Evolutionary conservation across 2,888 invertebrate genomes (phyloP), one percentile per base, ranked within the genome.

Genomic region (Drosophila kuntzei): DNA sequence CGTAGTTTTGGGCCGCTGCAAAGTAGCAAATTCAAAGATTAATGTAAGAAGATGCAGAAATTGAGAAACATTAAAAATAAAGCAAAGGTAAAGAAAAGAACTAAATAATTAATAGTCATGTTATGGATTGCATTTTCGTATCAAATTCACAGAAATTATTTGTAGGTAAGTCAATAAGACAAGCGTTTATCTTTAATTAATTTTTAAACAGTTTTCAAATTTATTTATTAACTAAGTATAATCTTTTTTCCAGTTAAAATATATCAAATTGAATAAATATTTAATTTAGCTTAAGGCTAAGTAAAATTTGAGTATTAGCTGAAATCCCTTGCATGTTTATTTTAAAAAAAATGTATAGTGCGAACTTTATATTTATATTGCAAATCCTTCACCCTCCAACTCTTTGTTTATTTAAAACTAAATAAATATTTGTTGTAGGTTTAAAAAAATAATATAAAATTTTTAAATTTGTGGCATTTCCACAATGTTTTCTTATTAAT

Each of bases 81-180:
- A 80, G 66, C 61, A 63, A 74, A 36, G 32, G 41, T 62, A 65
- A 50, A 61, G 41, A 64, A 65, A 50, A 61, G 60, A 59, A 51
- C 46, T 16, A 44, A 68, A 3, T 29, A 51, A 37, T 9, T 5
- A 20, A 29, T 29, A 12, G 18, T 8, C 22, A n/a, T 29, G 6
- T 16, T 47, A 20, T 46, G 7, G 20, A 27, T 36, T 50, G 14
- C 34, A 50, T 6, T 46, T 46, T 46, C 7, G 11, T 3, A 12
- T 46, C 11, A 6, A 29, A 7, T 29, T 16, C 7, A 41, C 41
- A 41, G 20, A 2, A 22, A 12, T 20, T 7, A 20, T n/a, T 22
- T 20, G n/a, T 11, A 39, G 14, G 3, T 11, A 18, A 18, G 11
- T 11, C 5, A 9, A 39, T 16, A 0, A 6, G 5, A 11, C 27